A percentile compares a stretch with the other conserved stretches of the same genome.
These are phyloP conservation scores for Champsocephalus esox DNA, from an alignment of 2,797 vertebrate species.

Conservation along the genomic window DNA sequence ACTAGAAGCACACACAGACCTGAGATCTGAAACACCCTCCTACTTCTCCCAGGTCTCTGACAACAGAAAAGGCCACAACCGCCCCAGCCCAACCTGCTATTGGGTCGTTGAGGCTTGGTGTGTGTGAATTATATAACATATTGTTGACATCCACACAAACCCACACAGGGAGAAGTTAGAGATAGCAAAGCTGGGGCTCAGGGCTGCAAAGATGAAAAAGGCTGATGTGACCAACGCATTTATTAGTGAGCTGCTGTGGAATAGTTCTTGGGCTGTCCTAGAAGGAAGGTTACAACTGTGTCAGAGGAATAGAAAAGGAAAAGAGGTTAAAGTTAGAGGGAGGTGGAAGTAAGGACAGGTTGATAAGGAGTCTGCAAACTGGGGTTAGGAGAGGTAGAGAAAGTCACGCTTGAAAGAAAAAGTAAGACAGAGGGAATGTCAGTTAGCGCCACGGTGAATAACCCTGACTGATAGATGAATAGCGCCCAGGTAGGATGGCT, in stretches of 20 bases:
- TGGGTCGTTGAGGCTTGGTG: background rate
- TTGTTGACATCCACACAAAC: conserved; percentile 45
- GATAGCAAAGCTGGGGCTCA: conserved; percentile 61
- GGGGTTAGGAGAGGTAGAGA: background rate
- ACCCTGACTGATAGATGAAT: conserved; percentile 56
- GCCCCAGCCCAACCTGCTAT: background rate
- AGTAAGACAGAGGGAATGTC: conserved; percentile 10
- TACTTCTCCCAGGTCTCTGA: background rate
- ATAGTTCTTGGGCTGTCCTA: conserved; percentile 31
- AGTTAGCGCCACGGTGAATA: conserved; percentile 31
- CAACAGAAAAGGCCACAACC: background rate
- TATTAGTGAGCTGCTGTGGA: conserved; percentile 31
- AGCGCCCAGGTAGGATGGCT: conserved; percentile 27
- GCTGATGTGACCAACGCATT: conserved; percentile 59
- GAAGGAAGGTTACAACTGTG: conserved; percentile 32
- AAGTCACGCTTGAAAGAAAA: conserved; percentile 23
- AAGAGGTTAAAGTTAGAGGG: conserved; percentile 38
- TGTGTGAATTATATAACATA: conserved; percentile 24
- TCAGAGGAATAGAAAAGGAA: conserved; percentile 33
- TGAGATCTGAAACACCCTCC: background rate
- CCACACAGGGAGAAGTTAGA: conserved; percentile 42
- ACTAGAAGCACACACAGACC: conserved; percentile 25
- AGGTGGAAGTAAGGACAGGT: conserved; percentile 32
- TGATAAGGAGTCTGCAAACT: conserved; percentile 45
- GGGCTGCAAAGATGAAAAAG: conserved; percentile 44